A percentile compares a stretch with the other conserved stretches of the same genome.
These are phyloP conservation scores for Bufotes viridis DNA, from an alignment of 2,797 vertebrate genomes.

Conservation along the genomic window DNA sequence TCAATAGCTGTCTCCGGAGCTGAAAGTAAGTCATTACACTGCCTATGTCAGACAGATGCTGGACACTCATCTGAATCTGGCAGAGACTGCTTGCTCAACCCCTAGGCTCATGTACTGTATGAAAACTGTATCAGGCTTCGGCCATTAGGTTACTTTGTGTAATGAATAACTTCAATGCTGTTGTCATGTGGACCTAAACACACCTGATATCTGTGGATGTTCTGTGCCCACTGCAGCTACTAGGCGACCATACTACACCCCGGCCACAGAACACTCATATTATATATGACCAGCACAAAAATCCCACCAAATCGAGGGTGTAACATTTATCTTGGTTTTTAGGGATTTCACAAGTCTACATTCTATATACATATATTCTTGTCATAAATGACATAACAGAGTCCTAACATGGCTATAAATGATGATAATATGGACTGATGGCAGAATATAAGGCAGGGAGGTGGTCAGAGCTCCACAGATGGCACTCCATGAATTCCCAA, in stretches of 20 bases:
- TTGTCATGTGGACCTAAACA: too few species aligned
- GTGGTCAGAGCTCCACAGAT: constrained; percentile 12
- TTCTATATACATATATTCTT: background rate
- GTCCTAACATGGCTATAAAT: background rate
- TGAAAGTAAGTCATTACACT: background rate
- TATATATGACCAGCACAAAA: background rate
- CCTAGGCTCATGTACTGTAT: background rate
- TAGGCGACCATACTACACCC: background rate
- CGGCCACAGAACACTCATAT: background rate
- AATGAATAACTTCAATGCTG: too few species aligned
- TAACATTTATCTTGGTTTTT: background rate
- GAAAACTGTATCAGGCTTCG: background rate
- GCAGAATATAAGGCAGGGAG: constrained; percentile 28
- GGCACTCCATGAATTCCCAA: background rate
- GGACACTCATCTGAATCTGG: background rate
- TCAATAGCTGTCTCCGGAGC: background rate
- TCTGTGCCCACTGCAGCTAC: background rate
- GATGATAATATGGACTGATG: background rate
- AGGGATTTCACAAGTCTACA: too few species aligned
- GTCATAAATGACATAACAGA: background rate
- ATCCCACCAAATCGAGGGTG: background rate
- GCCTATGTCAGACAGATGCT: background rate
- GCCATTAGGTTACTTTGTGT: too few species aligned
- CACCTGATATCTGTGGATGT: background rate
- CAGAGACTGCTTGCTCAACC: background rate